A percentile compares a stretch with the other conserved stretches of the same genome.
These are phyloP conservation scores for Rhyacophila evoluta DNA, from an alignment of 2,888 invertebrate species.

Conservation along the genomic window DNA sequence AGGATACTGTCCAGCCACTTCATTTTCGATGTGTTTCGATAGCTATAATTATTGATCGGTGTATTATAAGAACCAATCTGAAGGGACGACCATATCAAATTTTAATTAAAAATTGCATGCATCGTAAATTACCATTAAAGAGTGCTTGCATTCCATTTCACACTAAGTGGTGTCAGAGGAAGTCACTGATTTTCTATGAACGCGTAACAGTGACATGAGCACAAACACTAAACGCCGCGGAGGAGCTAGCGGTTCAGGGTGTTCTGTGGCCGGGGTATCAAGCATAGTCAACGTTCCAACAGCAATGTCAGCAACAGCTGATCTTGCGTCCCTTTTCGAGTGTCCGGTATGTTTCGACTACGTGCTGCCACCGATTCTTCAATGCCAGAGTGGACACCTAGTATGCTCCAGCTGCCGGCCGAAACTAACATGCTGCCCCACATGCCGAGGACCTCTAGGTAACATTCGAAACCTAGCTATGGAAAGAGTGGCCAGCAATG, in stretches of 20 bases:
- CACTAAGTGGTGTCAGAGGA: slow-evolving; percentile 26
- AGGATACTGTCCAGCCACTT: background rate
- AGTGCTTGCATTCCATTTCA: background rate
- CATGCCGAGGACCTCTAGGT: slow-evolving; percentile 95
- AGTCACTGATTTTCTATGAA: slow-evolving; percentile 35
- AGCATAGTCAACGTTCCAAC: slow-evolving; percentile 60
- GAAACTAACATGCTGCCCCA: slow-evolving; percentile 97
- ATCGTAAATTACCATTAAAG: too few relatives aligned
- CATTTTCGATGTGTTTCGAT: background rate
- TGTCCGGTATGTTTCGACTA: slow-evolving; percentile 99
- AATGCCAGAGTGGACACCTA: slow-evolving; percentile 98
- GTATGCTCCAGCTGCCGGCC: slow-evolving; percentile 98
- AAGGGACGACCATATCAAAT: background rate
- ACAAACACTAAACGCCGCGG: slow-evolving; percentile 68
- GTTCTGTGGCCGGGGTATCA: slow-evolving; percentile 58
- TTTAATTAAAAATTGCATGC: too few relatives aligned
- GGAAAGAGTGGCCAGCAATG: slow-evolving; percentile 99
- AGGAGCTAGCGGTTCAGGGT: slow-evolving; percentile 70
- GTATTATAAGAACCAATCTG: background rate
- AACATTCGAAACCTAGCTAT: slow-evolving; percentile 99
- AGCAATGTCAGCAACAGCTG: slow-evolving; percentile 85
- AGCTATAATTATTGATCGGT: background rate
- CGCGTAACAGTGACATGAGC: slow-evolving; percentile 61
- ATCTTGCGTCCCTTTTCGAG: slow-evolving; percentile 91
- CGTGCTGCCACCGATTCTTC: slow-evolving; percentile 97